A percentile compares a stretch with the other conserved stretches of the same genome.
phyloP scores from a whole-genome alignment of 2,797 vertebrate species.

The Micromesistius poutassou region DNA sequence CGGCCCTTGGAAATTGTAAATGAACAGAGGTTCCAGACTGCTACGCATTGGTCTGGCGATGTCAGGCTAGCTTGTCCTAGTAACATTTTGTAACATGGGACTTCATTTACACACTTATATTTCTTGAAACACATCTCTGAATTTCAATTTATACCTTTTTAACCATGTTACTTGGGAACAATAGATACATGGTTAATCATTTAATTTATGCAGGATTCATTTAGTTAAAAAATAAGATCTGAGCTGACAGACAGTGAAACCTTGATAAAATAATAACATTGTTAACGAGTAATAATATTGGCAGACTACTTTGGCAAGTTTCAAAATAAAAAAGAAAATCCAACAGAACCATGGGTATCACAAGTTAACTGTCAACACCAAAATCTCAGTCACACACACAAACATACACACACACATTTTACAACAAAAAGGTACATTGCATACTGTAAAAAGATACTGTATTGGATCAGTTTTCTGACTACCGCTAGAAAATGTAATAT shows the following conservation, averaged over 20 bases:
- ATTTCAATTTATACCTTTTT: background rate
- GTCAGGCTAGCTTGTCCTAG: background rate
- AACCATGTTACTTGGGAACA: background rate
- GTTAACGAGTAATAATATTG: conserved; percentile 2
- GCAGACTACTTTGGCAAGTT: conserved; percentile 46
- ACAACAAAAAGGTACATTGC: conserved; percentile 56
- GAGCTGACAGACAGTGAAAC: background rate
- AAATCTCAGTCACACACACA: conserved; percentile 39
- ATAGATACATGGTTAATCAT: background rate
- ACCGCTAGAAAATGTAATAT: conserved; percentile 60
- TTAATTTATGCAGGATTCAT: background rate
- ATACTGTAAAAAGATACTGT: conserved; percentile 56
- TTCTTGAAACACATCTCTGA: background rate
- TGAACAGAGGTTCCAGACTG: too few species aligned
- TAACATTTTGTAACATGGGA: background rate
- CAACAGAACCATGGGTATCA: background rate
- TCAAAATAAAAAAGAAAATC: conserved; percentile 31
- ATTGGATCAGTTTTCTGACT: conserved; percentile 60
- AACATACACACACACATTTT: conserved; percentile 36
- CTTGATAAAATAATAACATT: conserved; percentile 3
- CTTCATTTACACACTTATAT: background rate
- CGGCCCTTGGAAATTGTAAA: too few species aligned
- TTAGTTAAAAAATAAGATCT: background rate
- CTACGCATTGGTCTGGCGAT: too few species aligned
- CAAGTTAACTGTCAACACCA: conserved; percentile 10